Percentiles rank a stretch among this genome's conserved stretches.
Evolutionary conservation across 2,888 invertebrate species (phyloP).

Genomic region (Tetranychus piercei): DNA sequence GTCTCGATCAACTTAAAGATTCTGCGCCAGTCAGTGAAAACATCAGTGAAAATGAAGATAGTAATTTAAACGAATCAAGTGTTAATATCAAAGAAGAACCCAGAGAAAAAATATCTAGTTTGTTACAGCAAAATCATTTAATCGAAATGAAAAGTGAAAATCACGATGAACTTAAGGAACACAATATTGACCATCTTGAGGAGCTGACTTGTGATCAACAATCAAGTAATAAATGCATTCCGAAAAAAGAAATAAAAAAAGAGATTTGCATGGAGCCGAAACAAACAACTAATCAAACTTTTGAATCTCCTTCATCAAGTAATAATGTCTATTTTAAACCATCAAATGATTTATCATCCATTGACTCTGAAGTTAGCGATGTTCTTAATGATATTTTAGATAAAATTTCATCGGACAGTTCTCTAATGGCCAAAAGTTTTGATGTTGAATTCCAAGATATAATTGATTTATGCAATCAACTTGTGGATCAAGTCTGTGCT

Average conservation of each 20-base stretch:
- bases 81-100: conserved; percentile 20
- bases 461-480: background rate
- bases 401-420: background rate
- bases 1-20: conserved; percentile 37
- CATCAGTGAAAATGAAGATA: conserved; percentile 25
- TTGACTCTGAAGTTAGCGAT: background rate
- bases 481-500: background rate
- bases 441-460: background rate
- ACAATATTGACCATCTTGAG: too few species aligned
- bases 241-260: too few species aligned
- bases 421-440: background rate
- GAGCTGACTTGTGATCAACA: too few species aligned
- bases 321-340: background rate
- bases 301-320: background rate
- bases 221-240: too few species aligned
- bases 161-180: too few species aligned
- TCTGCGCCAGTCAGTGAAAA: conserved; percentile 25
- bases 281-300: background rate
- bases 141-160: background rate
- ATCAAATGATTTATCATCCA: background rate
- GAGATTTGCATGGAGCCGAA: background rate
- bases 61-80: background rate
- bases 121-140: background rate
- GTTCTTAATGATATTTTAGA: background rate
- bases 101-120: background rate